Evolutionary conservation across 1,140 invertebrate species (phyloP).

Genomic region (Lasioglossum baleicum): DNA sequence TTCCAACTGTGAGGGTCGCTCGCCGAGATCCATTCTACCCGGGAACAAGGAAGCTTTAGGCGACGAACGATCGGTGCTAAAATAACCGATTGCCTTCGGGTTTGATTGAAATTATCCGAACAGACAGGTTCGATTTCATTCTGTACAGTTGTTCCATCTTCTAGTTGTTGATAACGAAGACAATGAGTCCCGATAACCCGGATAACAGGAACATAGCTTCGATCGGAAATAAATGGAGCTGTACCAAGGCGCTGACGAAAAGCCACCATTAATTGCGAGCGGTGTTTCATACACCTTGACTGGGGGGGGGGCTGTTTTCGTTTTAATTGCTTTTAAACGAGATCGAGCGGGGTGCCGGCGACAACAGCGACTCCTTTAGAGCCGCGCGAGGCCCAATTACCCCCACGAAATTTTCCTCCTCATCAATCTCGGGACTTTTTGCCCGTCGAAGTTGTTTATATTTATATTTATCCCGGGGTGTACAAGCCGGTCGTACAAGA

Average conservation of each 20-base stretch:
- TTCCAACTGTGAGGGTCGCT: slow-evolving; percentile 16
- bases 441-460: slow-evolving; percentile 66
- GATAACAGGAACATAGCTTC: not conserved
- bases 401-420: slow-evolving; percentile 61
- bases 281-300: slow-evolving; percentile 9
- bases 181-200: too few relatives aligned
- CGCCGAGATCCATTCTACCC: slow-evolving; percentile 20
- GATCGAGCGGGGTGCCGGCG: not conserved
- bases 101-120: not conserved
- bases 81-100: slow-evolving; percentile 19
- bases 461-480: slow-evolving; percentile 68
- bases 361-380: slow-evolving; percentile 11
- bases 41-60: slow-evolving; percentile 8
- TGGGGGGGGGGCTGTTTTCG: slow-evolving; percentile 5
- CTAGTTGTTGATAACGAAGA: too few relatives aligned
- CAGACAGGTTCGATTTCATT: not conserved
- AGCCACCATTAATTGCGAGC: slow-evolving; percentile 7
- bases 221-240: not conserved
- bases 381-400: slow-evolving; percentile 57
- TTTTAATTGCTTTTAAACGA: slow-evolving; percentile 54
- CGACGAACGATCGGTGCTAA: slow-evolving; percentile 44
- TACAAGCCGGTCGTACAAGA: slow-evolving; percentile 58
- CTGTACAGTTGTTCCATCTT: too few relatives aligned
- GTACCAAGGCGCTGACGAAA: not conserved
- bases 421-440: slow-evolving; percentile 66